Evolutionary conservation across 2,888 invertebrate genomes (phyloP).

Genomic region (Allophyes oxyacanthae): DNA sequence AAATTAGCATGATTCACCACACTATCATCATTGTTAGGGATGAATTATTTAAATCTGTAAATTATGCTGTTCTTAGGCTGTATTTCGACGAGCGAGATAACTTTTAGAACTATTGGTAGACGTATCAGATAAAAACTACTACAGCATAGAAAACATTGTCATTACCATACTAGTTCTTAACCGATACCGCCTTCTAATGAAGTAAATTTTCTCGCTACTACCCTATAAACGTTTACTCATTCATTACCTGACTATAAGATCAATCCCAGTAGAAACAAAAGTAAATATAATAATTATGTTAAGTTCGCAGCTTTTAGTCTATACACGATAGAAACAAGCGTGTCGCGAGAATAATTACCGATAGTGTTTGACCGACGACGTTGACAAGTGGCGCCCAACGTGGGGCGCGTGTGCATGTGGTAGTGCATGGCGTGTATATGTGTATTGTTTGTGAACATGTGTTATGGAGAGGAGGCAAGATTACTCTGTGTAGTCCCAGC

Average conservation of each 20-base stretch:
- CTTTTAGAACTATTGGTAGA: conserved; percentile 11
- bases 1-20: conserved; percentile 33
- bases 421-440: conserved; percentile 7
- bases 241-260: conserved; percentile 32
- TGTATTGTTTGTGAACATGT: conserved; percentile 40
- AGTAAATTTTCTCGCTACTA: conserved; percentile 33
- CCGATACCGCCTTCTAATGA: conserved; percentile 22
- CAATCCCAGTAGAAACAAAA: conserved; percentile 32
- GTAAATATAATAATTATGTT: conserved; percentile 56
- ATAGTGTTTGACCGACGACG: conserved; percentile 9
- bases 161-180: conserved; percentile 27
- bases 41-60: conserved; percentile 25
- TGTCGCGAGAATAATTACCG: conserved; percentile 21
- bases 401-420: conserved; percentile 23
- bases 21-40: conserved; percentile 22
- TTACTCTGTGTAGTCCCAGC: conserved; percentile 98
- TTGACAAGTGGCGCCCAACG: conserved; percentile 29
- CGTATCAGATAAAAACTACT: conserved; percentile 21
- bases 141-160: conserved; percentile 24
- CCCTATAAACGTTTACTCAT: no score
- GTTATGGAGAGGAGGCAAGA: conserved; percentile 60
- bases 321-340: conserved; percentile 45
- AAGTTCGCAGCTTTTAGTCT: conserved; percentile 58
- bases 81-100: conserved; percentile 39
- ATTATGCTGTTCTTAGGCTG: conserved; percentile 24